Evolutionary conservation across 2,797 vertebrate genomes (phyloP), one percentile per base, ranked within the genome.

Genomic region (Silurus aristotelis): DNA sequence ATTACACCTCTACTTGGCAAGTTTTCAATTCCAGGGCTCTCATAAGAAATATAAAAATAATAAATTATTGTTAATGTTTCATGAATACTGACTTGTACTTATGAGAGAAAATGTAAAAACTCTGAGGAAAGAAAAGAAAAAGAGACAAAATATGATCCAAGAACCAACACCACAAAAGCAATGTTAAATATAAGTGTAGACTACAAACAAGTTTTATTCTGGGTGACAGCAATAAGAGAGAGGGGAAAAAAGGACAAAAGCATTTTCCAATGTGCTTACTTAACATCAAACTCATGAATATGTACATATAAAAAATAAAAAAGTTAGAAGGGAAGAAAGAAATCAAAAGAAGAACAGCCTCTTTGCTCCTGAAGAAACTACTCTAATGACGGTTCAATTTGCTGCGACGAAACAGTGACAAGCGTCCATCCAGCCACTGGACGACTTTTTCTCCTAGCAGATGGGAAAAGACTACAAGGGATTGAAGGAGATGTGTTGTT

Each of bases 201-300:
- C 76, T 86, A 89, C 86, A 88, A 86, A 87, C 78, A 60, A 73
- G 63, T 7, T 84, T 89, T 87, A 87, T 87, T 89, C 80, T 82
- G 73, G 66, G 77, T 73, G 79, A 80, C 64, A 7, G 17, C 66
- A 78, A 13, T 75, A 84, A 64, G 56, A 70, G 12, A 56, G 63
- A n/a, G 25, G 56, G n/a, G 80, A 77, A 17, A 22, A 46, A 67
- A 58, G 17, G 7, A 46, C 17, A 79, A 43, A 64, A 73, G 48
- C 27, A 25, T 20, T 81, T 61, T 58, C 76, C 56, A n/a, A 38
- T 78, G 27, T 61, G 55, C 64, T 58, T 78, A 84, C 61, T 25
- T 6, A 38, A 61, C 58, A 56, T 72, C 56, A 80, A 84, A 86
- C n/a, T 79, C 56, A 73, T 76, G 64, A 89, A 63, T 90, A 84